Evolutionary conservation across 2,113 vertebrate species (phyloP).

Genomic region (Ranitomeya variabilis): DNA sequence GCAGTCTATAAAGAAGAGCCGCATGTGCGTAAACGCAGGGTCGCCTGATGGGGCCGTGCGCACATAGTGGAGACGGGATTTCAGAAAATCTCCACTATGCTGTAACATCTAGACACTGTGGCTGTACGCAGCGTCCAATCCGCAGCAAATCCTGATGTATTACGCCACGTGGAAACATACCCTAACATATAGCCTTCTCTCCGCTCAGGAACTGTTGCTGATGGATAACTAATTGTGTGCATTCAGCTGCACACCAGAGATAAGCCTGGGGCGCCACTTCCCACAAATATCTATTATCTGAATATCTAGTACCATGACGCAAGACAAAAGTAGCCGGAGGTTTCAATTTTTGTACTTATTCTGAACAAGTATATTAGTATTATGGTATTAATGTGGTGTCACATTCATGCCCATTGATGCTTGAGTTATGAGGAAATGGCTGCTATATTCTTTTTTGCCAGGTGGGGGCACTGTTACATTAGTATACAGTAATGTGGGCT

Average conservation of each 20-base stretch:
- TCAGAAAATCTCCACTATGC: too few species aligned
- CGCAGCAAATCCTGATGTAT: too few species aligned
- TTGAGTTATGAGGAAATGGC: neutral
- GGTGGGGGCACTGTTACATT: conserved; percentile 20
- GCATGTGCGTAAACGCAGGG: too few species aligned
- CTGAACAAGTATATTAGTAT: neutral
- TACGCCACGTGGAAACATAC: too few species aligned
- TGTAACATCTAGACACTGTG: too few species aligned
- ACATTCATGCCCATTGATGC: neutral
- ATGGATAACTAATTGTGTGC: neutral
- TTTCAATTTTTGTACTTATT: neutral
- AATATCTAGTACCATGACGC: neutral
- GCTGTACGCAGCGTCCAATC: too few species aligned
- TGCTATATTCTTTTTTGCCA: conserved; percentile 1
- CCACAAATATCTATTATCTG: too few species aligned
- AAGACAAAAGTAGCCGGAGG: neutral
- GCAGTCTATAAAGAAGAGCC: too few species aligned
- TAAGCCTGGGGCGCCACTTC: neutral
- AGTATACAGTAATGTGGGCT: neutral
- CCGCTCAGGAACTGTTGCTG: neutral
- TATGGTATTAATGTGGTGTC: neutral
- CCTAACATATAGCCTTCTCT: neutral
- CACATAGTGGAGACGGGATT: too few species aligned
- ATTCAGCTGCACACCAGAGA: neutral
- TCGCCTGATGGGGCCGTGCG: too few species aligned